Percentiles rank a stretch among this genome's conserved stretches.
Conservation (phyloP, 2,113 vertebrate genomes). For the Regulus satrapa region DNA sequence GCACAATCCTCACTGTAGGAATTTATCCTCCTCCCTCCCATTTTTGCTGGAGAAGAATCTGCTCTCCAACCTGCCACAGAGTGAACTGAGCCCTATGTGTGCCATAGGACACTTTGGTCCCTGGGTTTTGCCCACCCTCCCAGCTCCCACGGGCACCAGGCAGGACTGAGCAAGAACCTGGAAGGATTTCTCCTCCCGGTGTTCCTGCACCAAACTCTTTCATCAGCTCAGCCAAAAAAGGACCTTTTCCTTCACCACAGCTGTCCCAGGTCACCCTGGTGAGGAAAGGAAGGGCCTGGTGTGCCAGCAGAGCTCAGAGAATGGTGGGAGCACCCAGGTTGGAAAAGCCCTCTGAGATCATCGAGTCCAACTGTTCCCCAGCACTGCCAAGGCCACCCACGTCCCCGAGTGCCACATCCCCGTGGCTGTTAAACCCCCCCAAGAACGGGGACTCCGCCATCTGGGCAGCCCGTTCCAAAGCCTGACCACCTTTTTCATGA, state of each 20-base stretch:
- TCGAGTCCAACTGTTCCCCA: neutral
- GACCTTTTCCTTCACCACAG: neutral
- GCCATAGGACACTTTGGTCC: fast-evolving
- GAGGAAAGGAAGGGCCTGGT: neutral
- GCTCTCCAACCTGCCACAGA: neutral
- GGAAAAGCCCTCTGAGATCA: neutral
- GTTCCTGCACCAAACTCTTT: neutral
- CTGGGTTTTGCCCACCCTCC: neutral
- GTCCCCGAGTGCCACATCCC: neutral
- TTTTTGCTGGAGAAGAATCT: neutral
- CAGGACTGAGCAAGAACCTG: neutral
- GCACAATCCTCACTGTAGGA: fast-evolving
- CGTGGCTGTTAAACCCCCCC: neutral
- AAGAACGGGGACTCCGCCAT: neutral
- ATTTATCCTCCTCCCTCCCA: neutral
- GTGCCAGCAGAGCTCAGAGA: neutral
- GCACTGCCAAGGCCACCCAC: neutral
- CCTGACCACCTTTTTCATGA: neutral
- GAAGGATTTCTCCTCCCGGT: neutral
- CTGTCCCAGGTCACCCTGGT: neutral
- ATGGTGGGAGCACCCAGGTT: fast-evolving
- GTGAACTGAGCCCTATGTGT: neutral
- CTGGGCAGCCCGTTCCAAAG: neutral
- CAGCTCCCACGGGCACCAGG: neutral
- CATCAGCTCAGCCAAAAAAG: neutral